Base-by-base conservation (phyloP, 1,140 invertebrate species). In the Mylabris phalerata region DNA sequence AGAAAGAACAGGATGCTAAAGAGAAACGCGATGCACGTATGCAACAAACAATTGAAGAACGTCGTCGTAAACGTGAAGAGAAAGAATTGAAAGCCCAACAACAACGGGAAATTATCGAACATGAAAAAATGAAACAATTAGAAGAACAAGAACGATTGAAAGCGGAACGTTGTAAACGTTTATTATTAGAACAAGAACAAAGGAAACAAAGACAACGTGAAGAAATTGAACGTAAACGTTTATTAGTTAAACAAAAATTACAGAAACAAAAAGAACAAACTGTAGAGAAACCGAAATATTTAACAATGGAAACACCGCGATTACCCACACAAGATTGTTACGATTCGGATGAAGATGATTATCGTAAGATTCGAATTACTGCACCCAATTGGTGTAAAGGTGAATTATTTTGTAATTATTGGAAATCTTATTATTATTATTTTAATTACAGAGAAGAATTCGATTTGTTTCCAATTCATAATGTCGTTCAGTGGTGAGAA, bases 81-180 rank as follows among this genome's bases (percentile, higher is more conserved):
- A 84, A 82, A 55, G 80, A 84, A 67, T 59, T 75, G 10, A 80
- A 79, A 56, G 82, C 79, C 7, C 79, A 77, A 51, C 73, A 79
- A 57, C 75, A 76, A n/a, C 75, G 80, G 9, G 80, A 82, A 59
- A 76, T 75, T 2, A 77, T 79, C 50, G 81, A 84, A 49, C 79
- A 73, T 44, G 79, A 78, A 43, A 78, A 71, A 56, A 57, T 9
- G 59, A 80, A 70, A 65, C 81, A 79, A 69, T 67, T 77, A 55
- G 74, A 62, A 55, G 46, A 9, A 39, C 57, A 51, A 78, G 80
- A 70, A 66, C 80, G 78, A 71, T 67, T 79, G 55, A 79, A 78
- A 43, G 77, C 80, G 59, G 80, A 82, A 63, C 77, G 77, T 5
- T 77, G 79, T 40, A 75, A 77, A 48, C 72, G 77, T 39, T 59